phyloP scores from a whole-genome alignment of 2,797 vertebrate genomes.

The Valencia hispanica region DNA sequence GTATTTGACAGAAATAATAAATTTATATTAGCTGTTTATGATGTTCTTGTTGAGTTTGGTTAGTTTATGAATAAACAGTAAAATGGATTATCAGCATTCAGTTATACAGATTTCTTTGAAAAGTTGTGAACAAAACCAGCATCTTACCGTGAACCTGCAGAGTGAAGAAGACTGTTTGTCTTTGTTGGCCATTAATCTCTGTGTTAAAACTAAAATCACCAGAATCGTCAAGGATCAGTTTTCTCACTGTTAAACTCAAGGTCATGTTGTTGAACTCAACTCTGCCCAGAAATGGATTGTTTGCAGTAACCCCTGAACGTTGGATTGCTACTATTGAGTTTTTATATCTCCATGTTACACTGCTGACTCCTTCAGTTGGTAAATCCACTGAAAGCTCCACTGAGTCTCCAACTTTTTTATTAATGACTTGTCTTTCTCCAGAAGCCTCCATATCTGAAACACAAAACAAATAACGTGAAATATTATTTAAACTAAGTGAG shows the following conservation, averaged over 20 bases:
- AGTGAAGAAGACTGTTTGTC: fast-evolving
- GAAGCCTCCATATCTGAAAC: constrained; percentile 55
- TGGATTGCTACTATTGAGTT: fast-evolving
- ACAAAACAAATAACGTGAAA: neutral
- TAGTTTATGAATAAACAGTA: no score
- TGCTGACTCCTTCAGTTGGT: fast-evolving
- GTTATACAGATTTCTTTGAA: no score
- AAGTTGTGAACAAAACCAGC: neutral
- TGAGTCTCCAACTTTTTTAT: constrained; percentile 43
- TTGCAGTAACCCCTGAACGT: fast-evolving
- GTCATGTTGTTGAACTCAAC: fast-evolving
- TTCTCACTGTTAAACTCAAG: constrained; percentile 46
- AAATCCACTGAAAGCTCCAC: constrained; percentile 31
- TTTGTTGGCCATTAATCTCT: fast-evolving
- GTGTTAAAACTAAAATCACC: constrained; percentile 17
- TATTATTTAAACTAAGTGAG: neutral
- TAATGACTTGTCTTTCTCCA: neutral
- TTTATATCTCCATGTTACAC: fast-evolving
- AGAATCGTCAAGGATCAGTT: constrained; percentile 47
- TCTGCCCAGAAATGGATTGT: constrained; percentile 3
- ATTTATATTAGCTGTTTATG: no score
- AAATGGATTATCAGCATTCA: no score
- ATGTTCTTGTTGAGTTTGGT: no score
- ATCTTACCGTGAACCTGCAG: constrained; percentile 56
- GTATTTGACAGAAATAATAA: no score